Evolutionary conservation across 2,888 invertebrate genomes (phyloP).

Genomic region (Xanthorhoe spadicearia): DNA sequence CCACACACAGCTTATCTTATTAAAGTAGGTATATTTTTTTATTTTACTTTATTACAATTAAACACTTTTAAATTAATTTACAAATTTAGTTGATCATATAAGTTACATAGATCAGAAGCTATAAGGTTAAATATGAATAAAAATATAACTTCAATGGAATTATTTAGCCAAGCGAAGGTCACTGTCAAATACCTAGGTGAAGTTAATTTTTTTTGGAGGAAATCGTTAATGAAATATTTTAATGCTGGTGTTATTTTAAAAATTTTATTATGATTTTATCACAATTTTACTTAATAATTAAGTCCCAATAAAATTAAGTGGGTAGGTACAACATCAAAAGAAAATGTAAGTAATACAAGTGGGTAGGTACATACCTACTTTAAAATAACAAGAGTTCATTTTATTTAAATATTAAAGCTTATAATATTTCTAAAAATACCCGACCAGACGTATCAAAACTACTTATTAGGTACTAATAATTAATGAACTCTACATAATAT

Average conservation of each 20-base stretch:
- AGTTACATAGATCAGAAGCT: too few species aligned
- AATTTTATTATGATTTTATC: constrained; percentile 1
- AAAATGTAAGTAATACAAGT: not conserved
- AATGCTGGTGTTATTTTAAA: not conserved
- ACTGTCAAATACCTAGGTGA: too few species aligned
- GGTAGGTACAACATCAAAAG: not conserved
- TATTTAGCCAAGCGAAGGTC: too few species aligned
- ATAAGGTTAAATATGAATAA: too few species aligned
- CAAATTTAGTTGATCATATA: too few species aligned
- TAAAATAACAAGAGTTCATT: not conserved
- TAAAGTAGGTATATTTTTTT: too few species aligned
- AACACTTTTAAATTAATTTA: too few species aligned
- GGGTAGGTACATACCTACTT: not conserved
- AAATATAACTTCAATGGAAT: too few species aligned
- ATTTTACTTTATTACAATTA: too few species aligned
- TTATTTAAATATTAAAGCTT: not conserved
- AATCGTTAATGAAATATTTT: too few species aligned
- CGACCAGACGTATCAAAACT: not conserved
- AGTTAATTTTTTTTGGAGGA: too few species aligned
- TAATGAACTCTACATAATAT: too few species aligned
- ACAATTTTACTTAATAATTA: not conserved
- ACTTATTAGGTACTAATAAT: not conserved
- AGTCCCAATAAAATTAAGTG: not conserved
- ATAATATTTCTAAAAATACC: not conserved
- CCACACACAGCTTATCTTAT: constrained; percentile 2